Base-by-base conservation (phyloP, 1,140 invertebrate species). In the Callitettix versicolor region DNA sequence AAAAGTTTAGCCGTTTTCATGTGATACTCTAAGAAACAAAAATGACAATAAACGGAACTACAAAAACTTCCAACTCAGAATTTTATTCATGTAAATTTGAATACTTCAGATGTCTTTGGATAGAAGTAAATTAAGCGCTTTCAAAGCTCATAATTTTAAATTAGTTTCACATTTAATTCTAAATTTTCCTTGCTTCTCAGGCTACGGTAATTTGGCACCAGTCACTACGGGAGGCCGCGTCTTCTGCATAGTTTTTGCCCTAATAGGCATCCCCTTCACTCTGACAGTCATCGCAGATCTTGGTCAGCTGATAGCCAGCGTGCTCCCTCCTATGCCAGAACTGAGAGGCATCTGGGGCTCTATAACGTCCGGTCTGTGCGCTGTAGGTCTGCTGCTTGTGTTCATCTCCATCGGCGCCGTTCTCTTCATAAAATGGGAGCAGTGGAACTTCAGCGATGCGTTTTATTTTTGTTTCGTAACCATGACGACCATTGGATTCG, bases 381-480 rank as follows among this genome's bases (percentile, higher is more conserved):
- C 86, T 0, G 79, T 91, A 0, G 69, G 74, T 3, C 80, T 88
- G 53, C 71, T 91, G 5, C 80, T 90, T 44, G 63, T 89, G 11
- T 91, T 90, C 68, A 71, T 91, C 44, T 81, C 87, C 1, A 80
- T 82, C 1, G 84, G 80, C 5, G 67, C 86, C 38, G 81, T 85
- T 59, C 64, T 78, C 20, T 71, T 77, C 57, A 80, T 81, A 64
- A 72, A 83, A 53, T 88, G 85, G 82, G 87, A 91, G 64, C 81
- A 88, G 56, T 95, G 91, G 91, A 80, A 77, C 2, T 94, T 93
- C 69, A 91, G 92, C 62, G 90, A 95, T 61, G 87, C 88, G 15
- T 94, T 93, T 67, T 95, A 95, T 70, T 95, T 94, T 64, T 92
- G 89, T 64, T 95, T 95, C 65, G 88, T 95, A 44, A 94, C 91